Conservation (phyloP, 2,113 vertebrate genomes). For the Sterna hirundo region DNA sequence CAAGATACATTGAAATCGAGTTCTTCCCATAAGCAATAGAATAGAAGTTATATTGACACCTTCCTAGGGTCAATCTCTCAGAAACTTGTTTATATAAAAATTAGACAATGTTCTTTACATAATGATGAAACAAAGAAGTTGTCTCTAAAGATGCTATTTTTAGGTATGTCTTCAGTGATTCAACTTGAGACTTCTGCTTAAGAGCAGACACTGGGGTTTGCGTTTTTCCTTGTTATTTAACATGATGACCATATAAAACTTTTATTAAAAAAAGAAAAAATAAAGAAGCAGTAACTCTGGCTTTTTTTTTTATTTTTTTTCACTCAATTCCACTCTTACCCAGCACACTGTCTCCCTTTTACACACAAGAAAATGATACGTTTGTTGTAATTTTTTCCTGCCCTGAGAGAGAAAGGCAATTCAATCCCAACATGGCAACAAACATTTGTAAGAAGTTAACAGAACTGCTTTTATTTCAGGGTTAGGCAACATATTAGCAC, state of each 20-base stretch:
- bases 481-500: not conserved
- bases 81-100: not conserved
- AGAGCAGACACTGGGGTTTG: not conserved
- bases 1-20: not conserved
- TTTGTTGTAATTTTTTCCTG: not conserved
- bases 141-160: not conserved
- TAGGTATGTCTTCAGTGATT: not conserved
- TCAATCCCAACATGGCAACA: not conserved
- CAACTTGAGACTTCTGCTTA: not conserved
- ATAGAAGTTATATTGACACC: not conserved
- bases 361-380: not conserved
- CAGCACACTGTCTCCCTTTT: not conserved
- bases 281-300: not conserved
- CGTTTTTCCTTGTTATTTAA: not conserved
- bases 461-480: slow-evolving; percentile 1
- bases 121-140: not conserved
- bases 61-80: not conserved
- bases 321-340: not conserved
- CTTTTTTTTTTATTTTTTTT: not conserved
- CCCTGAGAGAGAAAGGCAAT: not conserved
- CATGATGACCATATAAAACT: not conserved
- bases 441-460: not conserved
- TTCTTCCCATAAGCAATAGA: not conserved
- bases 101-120: not conserved
- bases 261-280: not conserved